Evolutionary conservation across 2,113 vertebrate genomes (phyloP).

Genomic region (Chaetodon auriga): DNA sequence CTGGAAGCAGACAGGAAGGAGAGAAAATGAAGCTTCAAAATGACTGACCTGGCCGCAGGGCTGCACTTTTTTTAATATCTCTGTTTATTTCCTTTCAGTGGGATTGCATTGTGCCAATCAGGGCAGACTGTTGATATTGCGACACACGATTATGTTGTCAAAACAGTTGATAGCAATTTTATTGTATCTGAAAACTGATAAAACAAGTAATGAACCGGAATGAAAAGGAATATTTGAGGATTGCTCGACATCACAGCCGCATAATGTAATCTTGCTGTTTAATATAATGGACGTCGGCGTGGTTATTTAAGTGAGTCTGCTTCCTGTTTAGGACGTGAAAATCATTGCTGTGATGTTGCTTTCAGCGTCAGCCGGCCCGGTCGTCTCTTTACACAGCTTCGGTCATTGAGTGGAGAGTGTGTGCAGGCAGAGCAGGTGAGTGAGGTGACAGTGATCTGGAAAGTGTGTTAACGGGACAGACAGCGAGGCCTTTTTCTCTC

Average conservation of each 20-base stretch:
- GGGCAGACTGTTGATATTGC: not conserved
- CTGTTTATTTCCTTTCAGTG: slow-evolving; percentile 1
- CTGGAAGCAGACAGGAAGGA: not conserved
- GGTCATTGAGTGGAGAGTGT: not conserved
- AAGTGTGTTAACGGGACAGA: slow-evolving; percentile 29
- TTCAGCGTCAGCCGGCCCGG: not conserved
- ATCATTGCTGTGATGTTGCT: not conserved
- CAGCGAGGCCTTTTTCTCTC: not conserved
- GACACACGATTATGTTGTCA: not conserved
- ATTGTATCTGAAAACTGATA: not conserved
- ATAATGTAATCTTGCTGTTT: not conserved
- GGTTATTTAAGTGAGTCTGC: not conserved
- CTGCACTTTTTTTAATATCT: not conserved
- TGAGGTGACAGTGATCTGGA: not conserved
- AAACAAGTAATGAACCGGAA: slow-evolving; percentile 5
- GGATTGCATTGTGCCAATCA: not conserved
- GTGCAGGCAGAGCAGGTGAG: not conserved
- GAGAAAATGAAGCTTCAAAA: not conserved
- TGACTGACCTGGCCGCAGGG: not conserved
- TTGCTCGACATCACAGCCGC: not conserved
- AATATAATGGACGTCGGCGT: not conserved
- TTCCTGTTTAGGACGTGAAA: not conserved
- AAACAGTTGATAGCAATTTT: slow-evolving; percentile 9
- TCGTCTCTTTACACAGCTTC: not conserved
- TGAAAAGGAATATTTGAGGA: not conserved